Evolutionary conservation across 2,888 invertebrate species (phyloP), one percentile per base, ranked within the genome.

Genomic region (Hydropsyche betteni): DNA sequence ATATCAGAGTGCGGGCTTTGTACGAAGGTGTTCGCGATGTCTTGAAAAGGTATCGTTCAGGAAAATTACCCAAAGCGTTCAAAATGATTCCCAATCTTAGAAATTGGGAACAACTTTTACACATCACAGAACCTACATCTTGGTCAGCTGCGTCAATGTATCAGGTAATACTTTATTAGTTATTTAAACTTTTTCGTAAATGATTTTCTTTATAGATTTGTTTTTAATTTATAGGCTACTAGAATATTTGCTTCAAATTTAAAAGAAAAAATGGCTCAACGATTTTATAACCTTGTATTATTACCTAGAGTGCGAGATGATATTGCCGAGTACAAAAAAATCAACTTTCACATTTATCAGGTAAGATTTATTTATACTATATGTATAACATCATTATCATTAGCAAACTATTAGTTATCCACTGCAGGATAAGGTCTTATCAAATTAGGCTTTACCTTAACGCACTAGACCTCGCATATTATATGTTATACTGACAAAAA

Each of bases 141-240:
- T 99, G 99, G 99, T 94, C 96, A 74, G 98, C 99, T 16, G 98
- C 99, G 61, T 95, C 98, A 0, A 95, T 99, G 94, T 98, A 97
- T 84, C 97, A 92, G 85, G 90, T 87, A 81, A 51, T 8, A 14
- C 8, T 14, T 53, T 53, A 53, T 53, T 6, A 53, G 1, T 14
- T 51, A 50, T 69, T 12, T 4, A 50, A 34, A 24, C 14, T 44
- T 50, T n/a, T 44, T 69, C 10, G 12, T n/a, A 12, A 5, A 5
- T 24, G 44, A 52, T 70, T 5, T 36, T 33, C 3, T 68, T 44
- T 68, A 33, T 4, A 14, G 14, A 50, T 2, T 24, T 69, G 51
- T 69, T 69, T 69, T 51, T 50, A 69, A 76, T 72, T 83, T 82
- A 36, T 79, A 94, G 87, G 97, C 95, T 0, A 97, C 96, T 0